Base-by-base conservation (phyloP, 2,888 invertebrate species). In the Synergus itoensis region DNA sequence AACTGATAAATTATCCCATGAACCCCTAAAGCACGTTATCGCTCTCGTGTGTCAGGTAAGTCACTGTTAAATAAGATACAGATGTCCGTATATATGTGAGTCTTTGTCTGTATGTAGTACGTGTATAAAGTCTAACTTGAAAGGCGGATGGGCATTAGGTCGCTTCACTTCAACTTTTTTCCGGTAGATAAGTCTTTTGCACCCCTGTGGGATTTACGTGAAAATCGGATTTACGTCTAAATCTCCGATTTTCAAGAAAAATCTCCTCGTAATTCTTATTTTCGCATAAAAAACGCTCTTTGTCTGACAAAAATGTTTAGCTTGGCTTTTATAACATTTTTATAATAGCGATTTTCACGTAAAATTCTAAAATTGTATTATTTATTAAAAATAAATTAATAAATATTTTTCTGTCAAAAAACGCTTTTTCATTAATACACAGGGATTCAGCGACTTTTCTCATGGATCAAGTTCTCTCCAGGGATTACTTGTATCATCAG, bases 1-100 rank as follows among this genome's bases (percentile, higher is more conserved):
- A 53, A 36, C 73, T 73, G 73, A 73, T 73, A 53, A 73, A 73
- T 73, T 48, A 73, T 73, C 53, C 36, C 73, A 53, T 48, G 28
- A 73, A 73, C 73, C 48, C 73, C 73, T 53, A 40, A 73, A 73
- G 73, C 48, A 48, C 36, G 48, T 73, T 73, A 53, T 73, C 73
- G 73, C 16, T 73, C 28, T 45, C n/a, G 73, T 53, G 53, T 73
- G 53, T 73, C 28, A 73, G 73, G 73, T 73, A 48, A 60, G n/a
- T 73, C 45, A 73, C 36, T 73, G 0, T 36, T 36, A 36, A 73
- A 36, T 36, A 36, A 36, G 45, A 73, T 53, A 73, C n/a, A 73
- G 53, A 48, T 53, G 48, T 73, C 53, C 41, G 41, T 53, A 28
- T 43, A 12, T 21, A 67, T 28, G 16, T 1, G 36, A 53, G 4